Percentiles rank a stretch among this genome's conserved stretches.
Conservation (phyloP, 1,140 invertebrate species). For the Platorchestia sp. region DNA sequence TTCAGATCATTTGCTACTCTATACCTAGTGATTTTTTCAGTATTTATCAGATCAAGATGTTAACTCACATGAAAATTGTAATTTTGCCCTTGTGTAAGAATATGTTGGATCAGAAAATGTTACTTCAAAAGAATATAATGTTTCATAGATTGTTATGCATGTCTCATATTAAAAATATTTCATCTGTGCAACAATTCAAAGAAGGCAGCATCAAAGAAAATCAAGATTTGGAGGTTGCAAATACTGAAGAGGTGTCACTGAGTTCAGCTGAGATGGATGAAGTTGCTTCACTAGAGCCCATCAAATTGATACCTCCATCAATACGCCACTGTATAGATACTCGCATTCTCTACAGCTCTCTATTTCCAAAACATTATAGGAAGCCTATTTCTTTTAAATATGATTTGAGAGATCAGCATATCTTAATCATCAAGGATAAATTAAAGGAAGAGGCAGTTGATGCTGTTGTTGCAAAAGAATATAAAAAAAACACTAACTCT, state of each 20-base stretch:
- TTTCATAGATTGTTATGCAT: background rate
- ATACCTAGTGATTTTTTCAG: background rate
- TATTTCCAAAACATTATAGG: background rate
- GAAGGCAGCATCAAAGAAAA: background rate
- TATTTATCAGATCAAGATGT: background rate
- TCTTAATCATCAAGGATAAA: background rate
- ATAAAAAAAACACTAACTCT: background rate
- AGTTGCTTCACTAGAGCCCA: background rate
- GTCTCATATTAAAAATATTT: background rate
- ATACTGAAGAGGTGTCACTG: background rate
- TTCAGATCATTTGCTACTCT: background rate
- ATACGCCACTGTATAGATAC: background rate
- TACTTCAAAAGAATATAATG: background rate
- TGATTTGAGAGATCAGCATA: constrained; percentile 39
- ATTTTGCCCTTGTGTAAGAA: background rate
- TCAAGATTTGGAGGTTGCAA: background rate
- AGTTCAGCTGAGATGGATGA: background rate
- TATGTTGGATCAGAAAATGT: background rate
- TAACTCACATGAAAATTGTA: background rate
- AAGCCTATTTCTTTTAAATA: background rate
- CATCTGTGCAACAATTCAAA: background rate
- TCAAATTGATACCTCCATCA: background rate
- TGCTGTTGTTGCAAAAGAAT: background rate
- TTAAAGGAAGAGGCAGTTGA: background rate
- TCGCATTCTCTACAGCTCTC: constrained; percentile 7